Evolutionary conservation across 2,113 vertebrate species (phyloP).

Genomic region (Pseudorasbora parva): DNA sequence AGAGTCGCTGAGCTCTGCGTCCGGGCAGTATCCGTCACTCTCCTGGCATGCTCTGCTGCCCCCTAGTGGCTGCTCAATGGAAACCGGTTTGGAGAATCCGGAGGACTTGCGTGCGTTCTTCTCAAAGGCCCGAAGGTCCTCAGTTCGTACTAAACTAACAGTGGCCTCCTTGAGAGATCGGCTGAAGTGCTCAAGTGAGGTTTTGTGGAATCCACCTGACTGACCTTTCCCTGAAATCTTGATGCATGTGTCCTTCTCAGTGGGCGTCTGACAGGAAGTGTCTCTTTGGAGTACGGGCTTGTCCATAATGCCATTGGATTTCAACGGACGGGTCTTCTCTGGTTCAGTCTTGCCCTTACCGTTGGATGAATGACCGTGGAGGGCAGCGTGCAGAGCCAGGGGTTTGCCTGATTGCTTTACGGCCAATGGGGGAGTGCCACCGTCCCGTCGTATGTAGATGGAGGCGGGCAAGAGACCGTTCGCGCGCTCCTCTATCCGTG

Average conservation of each 20-base stretch:
- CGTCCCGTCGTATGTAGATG: conserved; percentile 61
- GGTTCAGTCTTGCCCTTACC: conserved; percentile 82
- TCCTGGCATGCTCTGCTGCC: conserved; percentile 82
- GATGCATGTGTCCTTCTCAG: conserved; percentile 72
- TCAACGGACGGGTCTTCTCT: conserved; percentile 68
- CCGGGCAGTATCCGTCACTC: conserved; percentile 95
- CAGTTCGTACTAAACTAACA: conserved; percentile 85
- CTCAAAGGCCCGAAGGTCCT: conserved; percentile 83
- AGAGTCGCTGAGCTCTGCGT: conserved; percentile 94
- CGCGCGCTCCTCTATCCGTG: conserved; percentile 78
- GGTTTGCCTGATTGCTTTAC: conserved; percentile 83
- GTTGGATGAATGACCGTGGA: conserved; percentile 86
- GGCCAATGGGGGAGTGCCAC: conserved; percentile 61
- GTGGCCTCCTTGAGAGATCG: conserved; percentile 92
- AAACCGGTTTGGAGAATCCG: conserved; percentile 80
- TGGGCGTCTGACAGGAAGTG: conserved; percentile 80
- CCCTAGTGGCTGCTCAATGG: conserved; percentile 72
- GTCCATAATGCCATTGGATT: conserved; percentile 83
- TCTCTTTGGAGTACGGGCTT: conserved; percentile 82
- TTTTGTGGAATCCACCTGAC: conserved; percentile 78
- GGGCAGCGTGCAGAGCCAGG: conserved; percentile 80
- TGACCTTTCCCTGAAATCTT: conserved; percentile 74
- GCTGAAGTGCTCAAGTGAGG: conserved; percentile 86
- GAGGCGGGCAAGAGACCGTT: conserved; percentile 79
- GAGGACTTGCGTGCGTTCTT: conserved; percentile 80